These are phyloP conservation scores for Sialia sialis DNA, from an alignment of 2,113 vertebrate species.

Conservation along the genomic window DNA sequence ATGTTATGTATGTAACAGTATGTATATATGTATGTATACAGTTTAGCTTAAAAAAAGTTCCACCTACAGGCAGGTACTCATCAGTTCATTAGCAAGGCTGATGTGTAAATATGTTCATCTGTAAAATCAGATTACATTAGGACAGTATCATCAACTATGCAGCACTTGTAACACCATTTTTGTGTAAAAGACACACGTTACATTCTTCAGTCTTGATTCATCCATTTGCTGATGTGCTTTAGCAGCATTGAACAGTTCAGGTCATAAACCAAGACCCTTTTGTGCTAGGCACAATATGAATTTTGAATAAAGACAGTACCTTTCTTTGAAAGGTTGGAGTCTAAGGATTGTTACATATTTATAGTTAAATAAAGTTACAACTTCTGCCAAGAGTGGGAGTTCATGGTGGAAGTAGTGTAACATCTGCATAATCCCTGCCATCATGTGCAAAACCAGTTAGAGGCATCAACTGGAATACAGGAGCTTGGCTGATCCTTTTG, in stretches of 20 bases:
- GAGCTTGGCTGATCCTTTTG: background rate
- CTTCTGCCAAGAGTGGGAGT: background rate
- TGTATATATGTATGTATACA: background rate
- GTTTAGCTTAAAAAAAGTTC: background rate
- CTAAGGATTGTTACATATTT: rapidly evolving
- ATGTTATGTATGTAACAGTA: too few relatives aligned
- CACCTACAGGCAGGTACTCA: background rate
- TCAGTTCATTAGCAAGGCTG: background rate
- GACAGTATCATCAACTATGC: background rate
- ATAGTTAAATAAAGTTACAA: background rate
- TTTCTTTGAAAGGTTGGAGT: background rate
- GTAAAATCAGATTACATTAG: background rate
- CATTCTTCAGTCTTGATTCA: background rate
- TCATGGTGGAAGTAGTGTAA: background rate
- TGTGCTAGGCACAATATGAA: background rate
- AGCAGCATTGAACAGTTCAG: background rate
- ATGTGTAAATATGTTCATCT: background rate
- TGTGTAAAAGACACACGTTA: background rate
- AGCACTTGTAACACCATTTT: background rate
- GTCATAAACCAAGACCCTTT: background rate
- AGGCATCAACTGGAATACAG: background rate
- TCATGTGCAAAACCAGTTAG: background rate
- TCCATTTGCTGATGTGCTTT: background rate
- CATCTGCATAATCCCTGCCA: background rate
- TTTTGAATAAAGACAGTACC: background rate